These are phyloP conservation scores for Drosophila santomea DNA, from an alignment of 1,140 invertebrate genomes.

Conservation along the genomic window DNA sequence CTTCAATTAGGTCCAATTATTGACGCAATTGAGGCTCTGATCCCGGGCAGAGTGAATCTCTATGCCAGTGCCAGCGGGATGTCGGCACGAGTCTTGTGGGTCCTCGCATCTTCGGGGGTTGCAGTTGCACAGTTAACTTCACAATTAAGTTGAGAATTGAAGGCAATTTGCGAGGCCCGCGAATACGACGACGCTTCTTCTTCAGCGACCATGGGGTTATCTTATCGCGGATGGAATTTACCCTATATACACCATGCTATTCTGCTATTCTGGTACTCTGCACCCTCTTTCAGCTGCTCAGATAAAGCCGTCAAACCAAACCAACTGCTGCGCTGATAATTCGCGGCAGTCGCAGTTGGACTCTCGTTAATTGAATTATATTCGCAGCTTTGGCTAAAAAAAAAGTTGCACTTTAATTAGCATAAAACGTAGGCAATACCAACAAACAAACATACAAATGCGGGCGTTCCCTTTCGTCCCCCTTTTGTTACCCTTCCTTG, in stretches of 20 bases:
- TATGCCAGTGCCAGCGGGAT: conserved; percentile 41
- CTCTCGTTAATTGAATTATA: conserved; percentile 71
- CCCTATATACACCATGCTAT: neutral
- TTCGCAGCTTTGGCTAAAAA: conserved; percentile 56
- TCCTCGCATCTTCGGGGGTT: conserved; percentile 45
- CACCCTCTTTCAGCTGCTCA: conserved; percentile 34
- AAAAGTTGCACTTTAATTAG: conserved; percentile 78
- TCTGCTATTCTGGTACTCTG: neutral
- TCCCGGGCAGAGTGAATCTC: conserved; percentile 47
- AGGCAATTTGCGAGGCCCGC: conserved; percentile 63
- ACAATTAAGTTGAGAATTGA: conserved; percentile 65
- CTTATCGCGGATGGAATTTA: conserved; percentile 55
- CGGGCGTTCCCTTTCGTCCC: conserved; percentile 31
- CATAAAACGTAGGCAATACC: conserved; percentile 59
- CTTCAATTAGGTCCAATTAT: conserved; percentile 80
- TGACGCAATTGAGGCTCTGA: conserved; percentile 68
- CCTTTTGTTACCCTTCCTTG: neutral
- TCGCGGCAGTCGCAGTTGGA: conserved; percentile 18
- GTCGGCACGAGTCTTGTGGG: conserved; percentile 31
- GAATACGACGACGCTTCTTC: conserved; percentile 12
- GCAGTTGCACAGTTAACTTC: conserved; percentile 62
- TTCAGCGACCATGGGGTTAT: conserved; percentile 18
- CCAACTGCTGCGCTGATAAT: conserved; percentile 50
- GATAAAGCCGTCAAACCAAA: conserved; percentile 60
- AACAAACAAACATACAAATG: conserved; percentile 20